phyloP scores from a whole-genome alignment of 2,888 invertebrate species.

The Catocala sponsa region DNA sequence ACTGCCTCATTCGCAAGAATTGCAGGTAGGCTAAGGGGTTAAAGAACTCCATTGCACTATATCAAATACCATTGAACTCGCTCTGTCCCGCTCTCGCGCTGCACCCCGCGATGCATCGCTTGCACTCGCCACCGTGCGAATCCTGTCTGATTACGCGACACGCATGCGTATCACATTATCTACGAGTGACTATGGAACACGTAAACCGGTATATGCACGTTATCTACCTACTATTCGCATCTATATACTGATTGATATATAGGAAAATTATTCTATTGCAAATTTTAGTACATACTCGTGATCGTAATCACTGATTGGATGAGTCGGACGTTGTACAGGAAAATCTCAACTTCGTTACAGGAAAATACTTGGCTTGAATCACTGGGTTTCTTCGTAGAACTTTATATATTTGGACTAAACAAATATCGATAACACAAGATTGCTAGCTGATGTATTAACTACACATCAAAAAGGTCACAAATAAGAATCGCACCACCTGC shows the following conservation, averaged over 20 bases:
- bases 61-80: constrained; percentile 88
- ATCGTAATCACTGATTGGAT: constrained; percentile 23
- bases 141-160: constrained; percentile 84
- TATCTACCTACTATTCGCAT: constrained; percentile 54
- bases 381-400: background rate
- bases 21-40: constrained; percentile 88
- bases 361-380: constrained; percentile 8
- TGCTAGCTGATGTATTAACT: too few species aligned
- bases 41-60: constrained; percentile 87
- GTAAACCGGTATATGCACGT: constrained; percentile 66
- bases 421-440: too few species aligned
- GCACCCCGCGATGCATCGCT: constrained; percentile 75
- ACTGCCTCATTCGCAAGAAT: constrained; percentile 86
- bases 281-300: constrained; percentile 34
- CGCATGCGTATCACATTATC: constrained; percentile 84
- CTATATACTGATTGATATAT: constrained; percentile 19
- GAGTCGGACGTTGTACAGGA: constrained; percentile 13
- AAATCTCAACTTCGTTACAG: constrained; percentile 14
- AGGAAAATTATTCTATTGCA: constrained; percentile 40
- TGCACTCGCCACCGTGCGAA: constrained; percentile 82
- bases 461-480: too few species aligned
- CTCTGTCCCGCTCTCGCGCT: constrained; percentile 76
- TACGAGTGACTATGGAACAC: constrained; percentile 70
- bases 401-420: background rate
- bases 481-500: too few species aligned